These are phyloP conservation scores for Drosophila anomelani DNA, from an alignment of 2,888 invertebrate species.

Conservation along the genomic window DNA sequence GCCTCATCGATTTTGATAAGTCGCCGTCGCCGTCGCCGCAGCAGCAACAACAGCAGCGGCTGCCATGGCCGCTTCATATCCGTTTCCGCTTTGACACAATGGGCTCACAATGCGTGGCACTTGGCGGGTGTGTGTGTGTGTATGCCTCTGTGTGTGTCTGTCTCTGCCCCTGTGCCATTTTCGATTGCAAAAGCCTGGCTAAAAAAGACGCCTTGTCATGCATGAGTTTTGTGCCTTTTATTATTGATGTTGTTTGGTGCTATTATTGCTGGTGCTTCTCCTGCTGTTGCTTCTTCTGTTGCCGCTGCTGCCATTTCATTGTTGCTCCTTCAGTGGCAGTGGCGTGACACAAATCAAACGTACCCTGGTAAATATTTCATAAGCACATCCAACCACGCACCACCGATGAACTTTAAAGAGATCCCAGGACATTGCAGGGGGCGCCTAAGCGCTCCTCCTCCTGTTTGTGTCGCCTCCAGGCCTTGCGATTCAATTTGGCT, in stretches of 20 bases:
- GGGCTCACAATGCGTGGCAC: conserved; percentile 53
- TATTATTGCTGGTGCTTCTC: conserved; percentile 40
- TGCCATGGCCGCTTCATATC: conserved; percentile 71
- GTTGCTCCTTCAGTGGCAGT: conserved; percentile 27
- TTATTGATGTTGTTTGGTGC: conserved; percentile 70
- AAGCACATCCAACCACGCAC: conserved; percentile 54
- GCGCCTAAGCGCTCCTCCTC: conserved; percentile 11
- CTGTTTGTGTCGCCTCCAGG: background rate
- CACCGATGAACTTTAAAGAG: conserved; percentile 48
- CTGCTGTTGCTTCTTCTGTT: conserved; percentile 13
- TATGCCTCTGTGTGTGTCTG: background rate
- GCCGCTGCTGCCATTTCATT: conserved; percentile 23
- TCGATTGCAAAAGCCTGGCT: conserved; percentile 74
- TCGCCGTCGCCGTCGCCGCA: conserved; percentile 43
- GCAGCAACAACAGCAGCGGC: conserved; percentile 31
- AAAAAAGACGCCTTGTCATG: conserved; percentile 75
- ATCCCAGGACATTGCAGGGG: background rate
- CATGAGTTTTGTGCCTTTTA: conserved; percentile 67
- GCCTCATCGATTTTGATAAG: conserved; percentile 80
- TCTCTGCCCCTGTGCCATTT: conserved; percentile 49
- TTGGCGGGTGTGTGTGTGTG: conserved; percentile 15
- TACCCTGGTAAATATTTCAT: conserved; percentile 67
- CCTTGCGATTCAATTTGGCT: conserved; percentile 69
- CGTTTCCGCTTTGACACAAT: conserved; percentile 76
- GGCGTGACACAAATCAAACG: conserved; percentile 74